These are phyloP conservation scores for Hyalella azteca DNA, from an alignment of 2,888 invertebrate genomes.

Conservation along the genomic window DNA sequence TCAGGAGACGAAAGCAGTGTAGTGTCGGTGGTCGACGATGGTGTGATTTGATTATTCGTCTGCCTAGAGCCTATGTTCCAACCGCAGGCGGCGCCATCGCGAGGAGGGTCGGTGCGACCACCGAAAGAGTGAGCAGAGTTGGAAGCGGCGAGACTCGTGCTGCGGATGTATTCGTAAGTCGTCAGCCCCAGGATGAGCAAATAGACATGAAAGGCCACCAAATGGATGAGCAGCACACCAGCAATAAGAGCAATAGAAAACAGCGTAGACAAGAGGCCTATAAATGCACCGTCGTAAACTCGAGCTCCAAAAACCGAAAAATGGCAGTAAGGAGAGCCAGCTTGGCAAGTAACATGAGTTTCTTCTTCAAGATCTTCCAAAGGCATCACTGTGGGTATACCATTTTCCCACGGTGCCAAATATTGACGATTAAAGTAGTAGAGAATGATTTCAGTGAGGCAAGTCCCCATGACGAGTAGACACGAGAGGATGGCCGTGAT, in stretches of 20 bases:
- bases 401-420: conserved; percentile 66
- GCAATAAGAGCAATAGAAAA: conserved; percentile 74
- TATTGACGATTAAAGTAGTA: conserved; percentile 70
- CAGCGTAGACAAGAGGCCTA: conserved; percentile 56
- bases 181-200: conserved; percentile 83
- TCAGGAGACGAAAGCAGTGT: conserved; percentile 49
- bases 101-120: conserved; percentile 37
- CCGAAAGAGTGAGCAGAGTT: conserved; percentile 51
- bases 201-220: conserved; percentile 87
- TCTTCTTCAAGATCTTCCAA: conserved; percentile 32
- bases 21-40: conserved; percentile 52
- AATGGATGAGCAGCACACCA: conserved; percentile 78
- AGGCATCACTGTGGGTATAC: conserved; percentile 11
- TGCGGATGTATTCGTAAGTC: conserved; percentile 85
- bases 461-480: conserved; percentile 73
- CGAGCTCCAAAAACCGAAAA: conserved; percentile 59
- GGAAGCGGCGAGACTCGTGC: conserved; percentile 56
- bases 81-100: conserved; percentile 53
- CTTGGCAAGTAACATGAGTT: conserved; percentile 43
- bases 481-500: conserved; percentile 78
- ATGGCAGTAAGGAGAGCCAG: conserved; percentile 51
- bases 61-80: conserved; percentile 45
- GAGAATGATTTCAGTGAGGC: conserved; percentile 73
- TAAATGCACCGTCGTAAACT: conserved; percentile 68
- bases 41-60: conserved; percentile 49